Evolutionary conservation across 2,888 invertebrate species (phyloP), one percentile per base, ranked within the genome.

Genomic region (Thymelicus acteon): DNA sequence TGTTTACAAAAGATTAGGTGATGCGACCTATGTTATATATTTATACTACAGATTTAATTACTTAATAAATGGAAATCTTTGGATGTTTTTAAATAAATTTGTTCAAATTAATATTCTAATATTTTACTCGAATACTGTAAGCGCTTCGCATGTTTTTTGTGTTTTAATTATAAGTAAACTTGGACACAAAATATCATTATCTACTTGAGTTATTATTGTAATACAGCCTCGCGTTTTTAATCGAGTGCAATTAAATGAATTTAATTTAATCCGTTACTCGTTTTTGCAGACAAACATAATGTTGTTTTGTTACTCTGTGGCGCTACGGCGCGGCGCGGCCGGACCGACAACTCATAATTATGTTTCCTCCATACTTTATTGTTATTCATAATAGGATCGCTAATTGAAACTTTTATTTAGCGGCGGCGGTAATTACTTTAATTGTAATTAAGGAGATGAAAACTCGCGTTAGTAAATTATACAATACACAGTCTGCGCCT

Each of bases 371-470:
- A 12, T 37, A 57, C 12, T 52, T 67, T 40, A 67, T 40, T 49
- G 12, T 49, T 37, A 52, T 57, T 62, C 44, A 4, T 61, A 61
- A 37, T 67, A 52, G 44, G 8, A 37, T 37, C 12, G 52, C 44
- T 68, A 57, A 68, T 68, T 62, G 61, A 48, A 61, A 47, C 47
- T 15, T 44, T 57, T 24, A 15, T 57, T 57, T 57, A 52, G 47
- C 67, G 40, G 19, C 44, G 37, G 47, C n/a, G 37, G 57, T 68
- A 62, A 48, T 61, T 69, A 69, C 57, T 31, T 58, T 63, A 63
- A 69, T 63, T 69, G 48, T 69, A 69, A 63, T 68, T 68, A 68
- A 67, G 31, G 61, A 52, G 67, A 68, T 49, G 54, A 69, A 58
- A 40, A 57, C 57, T 68, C 67, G 52, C 47, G 68, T 47, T 62